Evolutionary conservation across 2,888 invertebrate genomes (phyloP).

Genomic region (Conomelus anceps): DNA sequence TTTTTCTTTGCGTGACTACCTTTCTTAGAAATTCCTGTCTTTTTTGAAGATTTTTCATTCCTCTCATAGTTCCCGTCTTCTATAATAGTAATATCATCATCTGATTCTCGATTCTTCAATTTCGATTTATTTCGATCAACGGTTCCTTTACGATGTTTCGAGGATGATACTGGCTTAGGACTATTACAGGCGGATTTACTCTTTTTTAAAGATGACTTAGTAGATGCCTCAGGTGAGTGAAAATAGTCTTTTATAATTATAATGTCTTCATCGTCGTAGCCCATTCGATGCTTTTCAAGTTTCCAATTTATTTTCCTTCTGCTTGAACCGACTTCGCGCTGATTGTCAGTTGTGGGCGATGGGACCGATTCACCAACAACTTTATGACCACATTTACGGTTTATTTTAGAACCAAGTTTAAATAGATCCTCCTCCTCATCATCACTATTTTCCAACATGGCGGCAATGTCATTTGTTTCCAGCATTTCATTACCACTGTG

Average conservation of each 20-base stretch:
- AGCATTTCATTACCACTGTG: background rate
- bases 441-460: background rate
- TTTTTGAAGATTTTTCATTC: background rate
- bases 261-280: background rate
- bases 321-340: background rate
- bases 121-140: background rate
- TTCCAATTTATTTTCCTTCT: background rate
- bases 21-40: background rate
- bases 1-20: background rate
- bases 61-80: background rate
- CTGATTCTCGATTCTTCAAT: background rate
- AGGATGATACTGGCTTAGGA: background rate
- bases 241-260: background rate
- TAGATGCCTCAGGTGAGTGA: background rate
- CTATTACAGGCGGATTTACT: background rate
- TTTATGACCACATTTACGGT: background rate
- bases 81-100: background rate
- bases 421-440: background rate
- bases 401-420: background rate
- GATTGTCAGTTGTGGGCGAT: background rate
- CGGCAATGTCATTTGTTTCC: background rate
- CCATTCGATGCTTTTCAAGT: background rate
- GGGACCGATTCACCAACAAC: background rate
- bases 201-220: background rate
- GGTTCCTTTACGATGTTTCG: background rate